Evolutionary conservation across 2,113 vertebrate genomes (phyloP).

Genomic region (Rhea pennata): DNA sequence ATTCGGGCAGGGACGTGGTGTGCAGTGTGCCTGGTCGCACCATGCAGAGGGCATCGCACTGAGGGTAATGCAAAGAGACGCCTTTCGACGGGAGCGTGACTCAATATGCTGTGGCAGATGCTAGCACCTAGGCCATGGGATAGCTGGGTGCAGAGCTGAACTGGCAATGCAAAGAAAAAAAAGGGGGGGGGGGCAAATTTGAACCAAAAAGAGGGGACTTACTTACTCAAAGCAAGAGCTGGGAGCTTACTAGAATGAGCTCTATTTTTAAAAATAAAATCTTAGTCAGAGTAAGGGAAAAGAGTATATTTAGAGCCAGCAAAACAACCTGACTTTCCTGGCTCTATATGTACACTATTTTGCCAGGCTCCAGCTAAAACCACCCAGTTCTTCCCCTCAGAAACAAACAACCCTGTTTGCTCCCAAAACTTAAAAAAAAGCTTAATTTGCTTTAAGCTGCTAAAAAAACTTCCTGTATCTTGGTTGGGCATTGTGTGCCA

Average conservation of each 20-base stretch:
- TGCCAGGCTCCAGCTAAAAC: slow-evolving; percentile 36
- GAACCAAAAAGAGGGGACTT: slow-evolving; percentile 29
- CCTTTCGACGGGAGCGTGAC: not conserved
- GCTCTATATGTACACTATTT: not conserved
- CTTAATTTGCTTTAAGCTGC: slow-evolving; percentile 45
- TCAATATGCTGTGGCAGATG: not conserved
- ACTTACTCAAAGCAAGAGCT: slow-evolving; percentile 38
- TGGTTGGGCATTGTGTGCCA: slow-evolving; percentile 44
- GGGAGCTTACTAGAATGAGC: slow-evolving; percentile 2
- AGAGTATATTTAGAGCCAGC: slow-evolving; percentile 30
- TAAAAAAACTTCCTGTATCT: slow-evolving; percentile 45
- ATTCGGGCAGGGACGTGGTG: not conserved
- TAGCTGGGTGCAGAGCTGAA: not conserved
- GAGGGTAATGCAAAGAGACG: not conserved
- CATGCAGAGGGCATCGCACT: not conserved
- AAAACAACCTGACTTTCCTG: slow-evolving; percentile 56
- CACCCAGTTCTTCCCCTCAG: slow-evolving; percentile 4
- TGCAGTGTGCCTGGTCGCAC: not conserved
- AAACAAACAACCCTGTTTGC: slow-evolving; percentile 43
- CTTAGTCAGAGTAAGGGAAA: slow-evolving; percentile 7
- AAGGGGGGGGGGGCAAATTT: not conserved
- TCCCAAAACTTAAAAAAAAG: slow-evolving; percentile 40
- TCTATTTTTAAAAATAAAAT: slow-evolving; percentile 58
- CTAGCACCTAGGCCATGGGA: not conserved
- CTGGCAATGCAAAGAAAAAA: not conserved